These are phyloP conservation scores for Drosophila takahashii DNA, from an alignment of 1,140 invertebrate species.

Conservation along the genomic window DNA sequence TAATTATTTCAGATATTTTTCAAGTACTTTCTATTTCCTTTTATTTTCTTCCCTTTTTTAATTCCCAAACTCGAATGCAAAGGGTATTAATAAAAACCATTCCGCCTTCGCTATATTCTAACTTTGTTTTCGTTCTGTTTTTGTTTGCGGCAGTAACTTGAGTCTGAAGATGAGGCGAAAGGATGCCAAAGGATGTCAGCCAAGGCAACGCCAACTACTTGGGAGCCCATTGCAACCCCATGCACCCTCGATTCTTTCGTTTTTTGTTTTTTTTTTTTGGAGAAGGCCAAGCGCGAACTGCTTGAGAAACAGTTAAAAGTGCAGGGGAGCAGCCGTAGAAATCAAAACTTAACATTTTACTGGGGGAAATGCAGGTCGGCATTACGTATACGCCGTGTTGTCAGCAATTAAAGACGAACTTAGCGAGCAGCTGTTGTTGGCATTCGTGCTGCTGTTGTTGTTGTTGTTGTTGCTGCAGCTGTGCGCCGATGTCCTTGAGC, in stretches of 20 bases:
- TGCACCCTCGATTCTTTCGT: background rate
- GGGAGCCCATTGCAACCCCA: slow-evolving; percentile 7
- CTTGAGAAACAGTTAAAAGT: slow-evolving; percentile 59
- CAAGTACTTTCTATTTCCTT: too few species aligned
- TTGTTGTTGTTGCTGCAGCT: slow-evolving; percentile 48
- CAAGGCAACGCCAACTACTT: slow-evolving; percentile 49
- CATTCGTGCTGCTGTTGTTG: slow-evolving; percentile 17
- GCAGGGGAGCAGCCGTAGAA: slow-evolving; percentile 44
- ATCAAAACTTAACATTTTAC: slow-evolving; percentile 45
- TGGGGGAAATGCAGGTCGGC: slow-evolving; percentile 36
- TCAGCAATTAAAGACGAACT: slow-evolving; percentile 66
- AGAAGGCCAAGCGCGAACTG: slow-evolving; percentile 60
- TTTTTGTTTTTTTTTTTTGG: slow-evolving; percentile 1
- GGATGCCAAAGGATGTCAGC: slow-evolving; percentile 32
- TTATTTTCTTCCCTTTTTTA: background rate
- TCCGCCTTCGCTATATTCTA: background rate
- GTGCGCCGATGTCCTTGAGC: slow-evolving; percentile 66
- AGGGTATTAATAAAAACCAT: background rate
- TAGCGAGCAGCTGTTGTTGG: slow-evolving; percentile 55
- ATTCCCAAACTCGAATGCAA: background rate
- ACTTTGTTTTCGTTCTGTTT: slow-evolving; percentile 35
- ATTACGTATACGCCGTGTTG: slow-evolving; percentile 53
- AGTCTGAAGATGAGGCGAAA: slow-evolving; percentile 40
- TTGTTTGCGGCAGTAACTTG: slow-evolving; percentile 49
- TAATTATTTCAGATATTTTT: too few species aligned